Base-by-base conservation (phyloP, 2,888 invertebrate species). In the Caenorhabditis virilis region DNA sequence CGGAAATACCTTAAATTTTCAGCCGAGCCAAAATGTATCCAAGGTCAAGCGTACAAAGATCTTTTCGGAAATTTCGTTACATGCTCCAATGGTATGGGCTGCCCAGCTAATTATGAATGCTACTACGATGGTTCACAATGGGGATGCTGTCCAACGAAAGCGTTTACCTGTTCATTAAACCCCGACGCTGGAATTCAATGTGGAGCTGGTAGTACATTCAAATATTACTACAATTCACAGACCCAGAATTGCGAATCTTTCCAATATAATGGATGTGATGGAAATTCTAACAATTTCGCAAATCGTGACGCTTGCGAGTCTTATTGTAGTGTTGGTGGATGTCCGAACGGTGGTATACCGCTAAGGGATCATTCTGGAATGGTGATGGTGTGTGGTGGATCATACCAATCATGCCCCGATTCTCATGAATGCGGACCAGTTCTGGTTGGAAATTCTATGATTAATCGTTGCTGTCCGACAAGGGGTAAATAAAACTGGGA, bases 71-170 rank as follows among this genome's bases (percentile, higher is more conserved):
- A 71, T 43, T 77, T 74, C 36, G 65, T 76, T 9, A 69, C 68
- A 3, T 77, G 77, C 47, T 56, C 63, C 6, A 65, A 69, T 41
- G 69, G 69, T 27, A 57, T 61, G 47, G 70, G 70, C 4, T 78
- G 78, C 48, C 78, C 78, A 3, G 72, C 74, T 20, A 79, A 79
- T 47, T 78, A 76, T 50, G 79, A 79, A 51, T 79, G 78, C 45
- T 77, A 74, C 45, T 79, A 73, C 36, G 79, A 76, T 39, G 77
- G 77, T 23, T 57, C 55, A 30, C 64, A 71, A 39, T 76, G 69
- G 64, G 76, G 77, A 42, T 77, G 76, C 39, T 77, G 77, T 45
- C 76, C 77, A 11, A 62, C 69, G 0, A 77, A 77, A 59, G 52
- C 56, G n/a, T 62, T 56, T 45, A 76, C 78, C 0, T 78, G 78